Percentiles rank a stretch among this genome's conserved stretches.
Evolutionary conservation across 1,140 invertebrate genomes (phyloP).

Genomic region (Drosophila setifemur): DNA sequence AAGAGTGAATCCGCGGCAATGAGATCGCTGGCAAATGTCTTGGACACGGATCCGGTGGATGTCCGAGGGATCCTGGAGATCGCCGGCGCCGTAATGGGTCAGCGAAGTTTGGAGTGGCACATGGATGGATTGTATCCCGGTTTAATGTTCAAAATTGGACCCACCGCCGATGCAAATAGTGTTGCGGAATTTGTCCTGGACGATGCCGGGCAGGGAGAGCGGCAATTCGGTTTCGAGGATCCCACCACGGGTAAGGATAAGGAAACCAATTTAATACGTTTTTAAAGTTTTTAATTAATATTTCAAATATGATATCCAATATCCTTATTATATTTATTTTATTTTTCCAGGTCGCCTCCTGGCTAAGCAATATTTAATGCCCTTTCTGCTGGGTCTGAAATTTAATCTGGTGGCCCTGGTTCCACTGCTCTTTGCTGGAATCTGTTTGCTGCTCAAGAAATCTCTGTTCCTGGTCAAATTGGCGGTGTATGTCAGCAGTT

Average conservation of each 20-base stretch:
- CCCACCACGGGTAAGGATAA: constrained; percentile 81
- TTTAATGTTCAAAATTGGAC: constrained; percentile 87
- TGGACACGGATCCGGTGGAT: constrained; percentile 89
- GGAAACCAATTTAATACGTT: not conserved
- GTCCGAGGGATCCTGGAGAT: constrained; percentile 87
- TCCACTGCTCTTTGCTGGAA: constrained; percentile 87
- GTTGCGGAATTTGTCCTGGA: constrained; percentile 89
- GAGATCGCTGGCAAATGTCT: constrained; percentile 84
- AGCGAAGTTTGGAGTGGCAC: constrained; percentile 88
- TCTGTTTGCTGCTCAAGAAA: constrained; percentile 88
- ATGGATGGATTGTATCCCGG: constrained; percentile 88
- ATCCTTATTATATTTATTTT: not conserved
- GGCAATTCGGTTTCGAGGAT: constrained; percentile 82
- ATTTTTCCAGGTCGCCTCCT: constrained; percentile 86
- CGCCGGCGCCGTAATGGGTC: constrained; percentile 87
- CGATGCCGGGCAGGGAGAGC: constrained; percentile 82
- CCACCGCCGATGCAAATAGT: constrained; percentile 85
- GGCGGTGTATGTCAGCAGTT: constrained; percentile 86
- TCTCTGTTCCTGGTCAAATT: constrained; percentile 88
- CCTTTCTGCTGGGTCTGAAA: constrained; percentile 89
- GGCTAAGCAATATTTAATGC: constrained; percentile 86
- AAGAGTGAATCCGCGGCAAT: constrained; percentile 84
- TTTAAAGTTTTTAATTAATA: not conserved
- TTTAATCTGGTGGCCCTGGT: constrained; percentile 89
- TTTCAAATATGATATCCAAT: no score